phyloP scores from a whole-genome alignment of 2,113 vertebrate species.

The Microcebus tavaratra region DNA sequence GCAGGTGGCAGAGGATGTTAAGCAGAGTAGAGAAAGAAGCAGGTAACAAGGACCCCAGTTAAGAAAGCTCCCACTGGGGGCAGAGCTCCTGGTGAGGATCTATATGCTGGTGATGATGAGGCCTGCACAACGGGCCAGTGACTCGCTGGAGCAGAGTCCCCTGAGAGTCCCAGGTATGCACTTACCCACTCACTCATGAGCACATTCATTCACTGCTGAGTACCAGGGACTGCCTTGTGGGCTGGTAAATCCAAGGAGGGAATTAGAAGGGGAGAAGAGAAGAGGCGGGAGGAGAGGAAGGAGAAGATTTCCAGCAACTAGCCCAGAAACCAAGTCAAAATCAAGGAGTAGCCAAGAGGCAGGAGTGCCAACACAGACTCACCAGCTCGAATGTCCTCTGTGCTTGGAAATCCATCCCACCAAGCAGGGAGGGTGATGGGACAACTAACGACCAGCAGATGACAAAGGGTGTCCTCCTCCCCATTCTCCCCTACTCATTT shows the following conservation, averaged over 20 bases:
- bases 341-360: background rate
- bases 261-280: fast-evolving
- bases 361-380: background rate
- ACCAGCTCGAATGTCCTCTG: background rate
- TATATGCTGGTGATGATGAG: background rate
- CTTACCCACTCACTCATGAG: background rate
- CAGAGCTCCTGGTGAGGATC: background rate
- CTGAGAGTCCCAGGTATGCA: background rate
- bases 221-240: background rate
- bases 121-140: background rate
- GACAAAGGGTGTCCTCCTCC: background rate
- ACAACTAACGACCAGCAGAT: background rate
- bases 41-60: background rate
- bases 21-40: background rate
- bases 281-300: fast-evolving
- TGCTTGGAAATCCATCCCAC: background rate
- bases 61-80: background rate
- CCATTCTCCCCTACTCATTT: background rate
- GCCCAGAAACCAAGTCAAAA: constrained; percentile 9
- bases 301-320: background rate
- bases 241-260: background rate
- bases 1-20: background rate
- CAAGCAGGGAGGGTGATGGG: background rate
- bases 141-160: background rate
- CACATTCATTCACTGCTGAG: background rate